These are phyloP conservation scores for Papilio protenor DNA, from an alignment of 2,888 invertebrate species.

Conservation along the genomic window DNA sequence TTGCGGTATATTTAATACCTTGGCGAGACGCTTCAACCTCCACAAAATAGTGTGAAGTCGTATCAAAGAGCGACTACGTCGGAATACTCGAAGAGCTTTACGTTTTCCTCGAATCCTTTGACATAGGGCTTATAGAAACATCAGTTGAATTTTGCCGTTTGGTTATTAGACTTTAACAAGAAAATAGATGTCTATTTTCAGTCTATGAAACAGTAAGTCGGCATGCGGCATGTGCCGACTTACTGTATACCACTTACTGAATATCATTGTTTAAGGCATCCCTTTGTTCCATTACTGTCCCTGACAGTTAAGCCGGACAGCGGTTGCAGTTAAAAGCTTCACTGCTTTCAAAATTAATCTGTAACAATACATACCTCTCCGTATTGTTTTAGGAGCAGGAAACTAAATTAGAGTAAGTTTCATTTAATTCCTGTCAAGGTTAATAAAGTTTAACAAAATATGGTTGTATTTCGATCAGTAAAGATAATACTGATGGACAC, in stretches of 20 bases:
- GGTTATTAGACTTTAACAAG: slow-evolving; percentile 11
- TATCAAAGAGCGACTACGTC: not conserved
- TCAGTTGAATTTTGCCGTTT: slow-evolving; percentile 13
- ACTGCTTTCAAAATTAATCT: not conserved
- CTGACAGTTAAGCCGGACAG: not conserved
- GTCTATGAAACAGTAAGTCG: too few relatives aligned
- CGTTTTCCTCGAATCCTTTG: slow-evolving; percentile 11
- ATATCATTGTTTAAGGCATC: slow-evolving; percentile 30
- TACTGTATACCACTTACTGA: not conserved
- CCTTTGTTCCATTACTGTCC: slow-evolving; percentile 18
- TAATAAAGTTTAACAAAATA: not conserved
- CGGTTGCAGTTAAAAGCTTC: not conserved
- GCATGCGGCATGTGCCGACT: not conserved
- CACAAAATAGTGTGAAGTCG: not conserved
- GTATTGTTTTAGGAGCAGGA: not conserved
- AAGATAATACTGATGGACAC: not conserved
- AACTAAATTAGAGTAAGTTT: not conserved
- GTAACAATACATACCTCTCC: not conserved
- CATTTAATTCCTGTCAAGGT: not conserved
- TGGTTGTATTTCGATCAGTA: not conserved
- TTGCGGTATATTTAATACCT: slow-evolving; percentile 7
- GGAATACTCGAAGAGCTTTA: slow-evolving; percentile 18
- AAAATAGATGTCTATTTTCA: not conserved
- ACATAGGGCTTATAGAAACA: not conserved
- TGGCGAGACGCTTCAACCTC: not conserved